phyloP scores from a whole-genome alignment of 1,140 invertebrate species.

The Drosophila nikananu region DNA sequence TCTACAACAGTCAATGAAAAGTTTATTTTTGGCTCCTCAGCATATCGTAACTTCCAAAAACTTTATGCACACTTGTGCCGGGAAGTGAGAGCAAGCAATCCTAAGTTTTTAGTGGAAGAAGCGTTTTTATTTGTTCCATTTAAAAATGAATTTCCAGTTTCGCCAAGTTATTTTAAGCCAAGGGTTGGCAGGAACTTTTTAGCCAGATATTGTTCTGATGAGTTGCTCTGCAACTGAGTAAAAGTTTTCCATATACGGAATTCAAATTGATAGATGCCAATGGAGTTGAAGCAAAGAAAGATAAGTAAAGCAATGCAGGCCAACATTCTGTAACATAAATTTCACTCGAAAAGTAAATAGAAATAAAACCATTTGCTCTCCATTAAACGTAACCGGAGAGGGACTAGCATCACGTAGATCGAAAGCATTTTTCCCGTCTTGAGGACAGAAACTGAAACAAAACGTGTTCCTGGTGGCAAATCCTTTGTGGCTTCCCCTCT shows the following conservation, averaged over 20 bases:
- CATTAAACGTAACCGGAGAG: slow-evolving; percentile 33
- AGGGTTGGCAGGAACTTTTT: slow-evolving; percentile 10
- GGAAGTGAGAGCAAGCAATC: slow-evolving; percentile 2
- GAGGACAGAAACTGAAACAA: slow-evolving; percentile 50
- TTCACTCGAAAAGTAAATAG: slow-evolving; percentile 15
- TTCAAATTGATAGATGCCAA: slow-evolving; percentile 25
- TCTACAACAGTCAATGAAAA: not conserved
- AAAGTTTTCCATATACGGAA: slow-evolving; percentile 5
- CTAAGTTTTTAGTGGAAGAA: slow-evolving; percentile 23
- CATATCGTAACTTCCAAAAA: slow-evolving; percentile 9
- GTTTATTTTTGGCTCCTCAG: not conserved
- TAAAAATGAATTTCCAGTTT: slow-evolving; percentile 25
- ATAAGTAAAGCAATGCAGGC: slow-evolving; percentile 7
- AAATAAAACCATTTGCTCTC: slow-evolving; percentile 49
- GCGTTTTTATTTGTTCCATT: slow-evolving; percentile 26
- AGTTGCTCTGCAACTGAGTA: not conserved
- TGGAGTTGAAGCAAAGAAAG: not conserved
- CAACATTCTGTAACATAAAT: slow-evolving; percentile 6
- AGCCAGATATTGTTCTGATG: slow-evolving; percentile 14
- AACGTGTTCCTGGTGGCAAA: slow-evolving; percentile 44
- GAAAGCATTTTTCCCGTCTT: slow-evolving; percentile 39
- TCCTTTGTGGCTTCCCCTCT: slow-evolving; percentile 7
- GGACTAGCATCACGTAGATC: slow-evolving; percentile 50
- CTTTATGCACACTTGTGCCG: slow-evolving; percentile 19
- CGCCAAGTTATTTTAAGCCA: slow-evolving; percentile 24